These are phyloP conservation scores for Spermophilus dauricus DNA, from an alignment of 2,113 vertebrate genomes.

Conservation along the genomic window DNA sequence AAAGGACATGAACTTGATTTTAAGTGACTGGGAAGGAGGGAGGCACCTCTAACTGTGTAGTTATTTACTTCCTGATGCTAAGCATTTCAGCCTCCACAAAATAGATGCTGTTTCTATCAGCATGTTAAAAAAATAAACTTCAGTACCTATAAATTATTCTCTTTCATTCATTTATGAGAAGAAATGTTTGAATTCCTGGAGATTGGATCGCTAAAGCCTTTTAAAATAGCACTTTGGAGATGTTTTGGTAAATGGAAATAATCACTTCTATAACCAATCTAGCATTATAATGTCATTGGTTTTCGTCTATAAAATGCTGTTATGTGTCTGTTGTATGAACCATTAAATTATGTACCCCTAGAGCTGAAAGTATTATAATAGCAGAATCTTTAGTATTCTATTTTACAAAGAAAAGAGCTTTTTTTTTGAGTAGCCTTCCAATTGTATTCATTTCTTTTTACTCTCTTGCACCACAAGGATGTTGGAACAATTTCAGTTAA, in stretches of 20 bases:
- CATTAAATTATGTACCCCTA: background rate
- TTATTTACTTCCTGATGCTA: background rate
- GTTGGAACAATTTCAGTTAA: background rate
- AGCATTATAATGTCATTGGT: background rate
- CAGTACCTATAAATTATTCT: background rate
- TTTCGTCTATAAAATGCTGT: background rate
- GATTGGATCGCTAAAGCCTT: background rate
- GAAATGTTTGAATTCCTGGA: background rate
- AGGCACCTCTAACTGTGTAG: background rate
- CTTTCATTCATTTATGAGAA: background rate
- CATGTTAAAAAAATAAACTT: background rate
- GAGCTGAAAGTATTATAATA: background rate
- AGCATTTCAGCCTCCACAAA: background rate
- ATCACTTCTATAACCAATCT: background rate
- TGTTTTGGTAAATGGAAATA: slow-evolving; percentile 2
- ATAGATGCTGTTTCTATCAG: background rate
- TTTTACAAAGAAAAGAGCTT: background rate
- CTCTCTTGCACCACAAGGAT: background rate
- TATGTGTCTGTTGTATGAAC: background rate
- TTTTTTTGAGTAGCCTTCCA: background rate
- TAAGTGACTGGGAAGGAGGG: background rate
- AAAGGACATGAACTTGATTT: background rate
- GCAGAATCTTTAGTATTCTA: background rate
- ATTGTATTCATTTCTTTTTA: background rate
- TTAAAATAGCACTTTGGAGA: background rate